Evolutionary conservation across 2,888 invertebrate genomes (phyloP).

Genomic region (Nebria brevicollis): DNA sequence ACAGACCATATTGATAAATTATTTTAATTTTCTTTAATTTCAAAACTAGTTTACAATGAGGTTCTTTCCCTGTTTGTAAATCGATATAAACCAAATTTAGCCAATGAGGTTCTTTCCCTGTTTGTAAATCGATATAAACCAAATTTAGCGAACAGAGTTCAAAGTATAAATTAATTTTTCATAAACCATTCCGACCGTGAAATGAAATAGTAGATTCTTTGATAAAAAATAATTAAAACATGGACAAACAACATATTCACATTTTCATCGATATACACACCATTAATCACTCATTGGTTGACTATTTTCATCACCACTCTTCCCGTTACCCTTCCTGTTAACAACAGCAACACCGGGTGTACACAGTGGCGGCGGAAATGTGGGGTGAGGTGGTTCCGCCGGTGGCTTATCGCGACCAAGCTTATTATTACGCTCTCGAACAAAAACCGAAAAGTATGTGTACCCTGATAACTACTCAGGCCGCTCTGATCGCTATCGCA

Average conservation of each 20-base stretch:
- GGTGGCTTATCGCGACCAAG: constrained; percentile 26
- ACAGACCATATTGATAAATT: too few relatives aligned
- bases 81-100: not conserved
- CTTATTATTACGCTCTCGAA: constrained; percentile 27
- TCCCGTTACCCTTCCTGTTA: not conserved
- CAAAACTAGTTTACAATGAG: too few relatives aligned
- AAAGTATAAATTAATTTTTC: not conserved
- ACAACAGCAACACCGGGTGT: not conserved
- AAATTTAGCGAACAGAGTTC: not conserved
- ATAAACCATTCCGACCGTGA: not conserved
- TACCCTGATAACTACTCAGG: not conserved
- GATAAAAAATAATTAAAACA: constrained; percentile 23
- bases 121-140: not conserved
- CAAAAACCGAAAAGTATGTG: constrained; percentile 35
- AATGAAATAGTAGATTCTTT: not conserved
- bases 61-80: not conserved
- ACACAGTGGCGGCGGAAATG: not conserved
- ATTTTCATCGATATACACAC: constrained; percentile 22
- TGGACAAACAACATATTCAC: constrained; percentile 29
- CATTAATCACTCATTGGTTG: constrained; percentile 15
- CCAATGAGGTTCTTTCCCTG: too few relatives aligned
- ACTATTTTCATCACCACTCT: not conserved
- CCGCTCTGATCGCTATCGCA: constrained; percentile 4
- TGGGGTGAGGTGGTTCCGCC: not conserved
- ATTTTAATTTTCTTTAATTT: too few relatives aligned